Conservation (phyloP, 2,797 vertebrate species). For the Allochrocebus solatus region DNA sequence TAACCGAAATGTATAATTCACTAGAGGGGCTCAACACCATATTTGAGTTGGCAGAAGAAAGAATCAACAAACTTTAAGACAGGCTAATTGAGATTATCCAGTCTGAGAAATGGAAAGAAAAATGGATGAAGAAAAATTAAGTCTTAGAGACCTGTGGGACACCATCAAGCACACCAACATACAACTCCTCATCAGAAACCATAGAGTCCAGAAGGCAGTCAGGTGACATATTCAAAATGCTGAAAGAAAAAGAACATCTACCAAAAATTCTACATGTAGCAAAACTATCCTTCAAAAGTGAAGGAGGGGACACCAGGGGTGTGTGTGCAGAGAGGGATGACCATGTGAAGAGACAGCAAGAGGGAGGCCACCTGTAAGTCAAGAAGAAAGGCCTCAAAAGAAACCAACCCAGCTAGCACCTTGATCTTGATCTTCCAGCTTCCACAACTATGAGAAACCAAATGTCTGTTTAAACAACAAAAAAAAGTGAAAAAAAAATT, state of each 20-base stretch:
- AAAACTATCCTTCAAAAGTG: slow-evolving; percentile 5
- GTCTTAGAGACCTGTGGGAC: neutral
- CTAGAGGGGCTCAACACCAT: neutral
- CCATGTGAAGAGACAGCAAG: neutral
- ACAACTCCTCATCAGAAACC: neutral
- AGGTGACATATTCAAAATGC: neutral
- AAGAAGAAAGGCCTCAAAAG: neutral
- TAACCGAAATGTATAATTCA: neutral
- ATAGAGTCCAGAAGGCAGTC: neutral
- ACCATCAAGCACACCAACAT: neutral
- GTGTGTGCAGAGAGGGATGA: neutral
- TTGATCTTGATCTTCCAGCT: neutral
- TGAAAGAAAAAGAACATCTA: neutral
- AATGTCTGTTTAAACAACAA: neutral
- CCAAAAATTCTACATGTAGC: neutral
- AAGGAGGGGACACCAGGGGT: neutral
- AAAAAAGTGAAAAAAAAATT: neutral
- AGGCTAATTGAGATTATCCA: neutral
- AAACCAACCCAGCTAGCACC: neutral
- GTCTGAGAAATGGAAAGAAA: neutral
- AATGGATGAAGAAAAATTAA: neutral
- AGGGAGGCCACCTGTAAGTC: neutral
- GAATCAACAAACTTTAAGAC: neutral
- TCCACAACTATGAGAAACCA: neutral
- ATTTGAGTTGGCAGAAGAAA: neutral